Base-by-base conservation (phyloP, 2,888 invertebrate genomes). In the Candidula unifasciata region DNA sequence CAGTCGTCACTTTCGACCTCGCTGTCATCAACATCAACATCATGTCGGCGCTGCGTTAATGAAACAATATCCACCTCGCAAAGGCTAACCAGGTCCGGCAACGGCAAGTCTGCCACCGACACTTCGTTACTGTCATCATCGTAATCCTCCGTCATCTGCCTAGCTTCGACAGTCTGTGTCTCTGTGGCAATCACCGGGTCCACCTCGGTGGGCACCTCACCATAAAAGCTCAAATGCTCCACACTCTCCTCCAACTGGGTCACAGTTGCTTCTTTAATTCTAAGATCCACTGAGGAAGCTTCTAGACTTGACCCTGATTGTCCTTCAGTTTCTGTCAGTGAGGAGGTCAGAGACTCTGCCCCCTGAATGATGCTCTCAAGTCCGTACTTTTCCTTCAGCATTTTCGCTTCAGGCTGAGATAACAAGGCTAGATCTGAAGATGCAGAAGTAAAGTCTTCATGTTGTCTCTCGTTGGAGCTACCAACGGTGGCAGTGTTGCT, bases 201-300 rank as follows among this genome's bases (percentile, higher is more conserved):
- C 21, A 77, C 24, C 24, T 68, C 54, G 24, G 33, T 21, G 3
- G 82, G 54, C n/a, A 60, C n/a, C 18, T 52, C 68, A n/a, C n/a
- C 54, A 35, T 68, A 66, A 37, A 76, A 33, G 73, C 13, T 27
- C 35, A 82, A 30, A 60, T 54, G 54, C 74, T 80, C 80, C 2
- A 84, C 84, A n/a, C 74, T 80, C 74, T 84, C 84, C 33, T 79
- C 84, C 64, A 84, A 54, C 35, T 78, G 83, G n/a, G 52, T 69
- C 18, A 77, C 68, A 3, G 77, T 77, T 16, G 77, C 68, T 30
- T 84, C 80, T 80, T 84, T 80, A 44, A 84, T 64, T 16, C 73
- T 79, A 27, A 24, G 71, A 71, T 83, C 78, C 60, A 84, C 21
- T 2, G 33, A 27, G 10, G 33, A 27, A 21, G 60, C 83, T 24